Conservation (phyloP, 2,888 invertebrate species). For the Xanthia togata region DNA sequence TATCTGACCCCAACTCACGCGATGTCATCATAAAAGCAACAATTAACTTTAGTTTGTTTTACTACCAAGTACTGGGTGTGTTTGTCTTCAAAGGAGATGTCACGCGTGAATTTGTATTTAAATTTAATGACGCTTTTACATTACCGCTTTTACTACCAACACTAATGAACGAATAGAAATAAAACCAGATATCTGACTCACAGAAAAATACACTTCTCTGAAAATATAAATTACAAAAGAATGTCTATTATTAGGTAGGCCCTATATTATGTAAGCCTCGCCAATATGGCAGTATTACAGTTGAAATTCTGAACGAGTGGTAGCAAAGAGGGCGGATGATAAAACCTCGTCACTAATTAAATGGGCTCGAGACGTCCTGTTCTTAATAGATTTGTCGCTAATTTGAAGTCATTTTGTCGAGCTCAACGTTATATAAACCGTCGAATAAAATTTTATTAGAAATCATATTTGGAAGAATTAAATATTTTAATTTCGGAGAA, state of each 20-base stretch:
- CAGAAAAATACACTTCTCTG: conserved; percentile 49
- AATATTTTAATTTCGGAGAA: conserved; percentile 52
- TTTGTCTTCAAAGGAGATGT: conserved; percentile 85
- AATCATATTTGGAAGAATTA: conserved; percentile 59
- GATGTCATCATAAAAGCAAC: conserved; percentile 86
- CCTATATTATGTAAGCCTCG: conserved; percentile 85
- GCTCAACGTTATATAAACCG: conserved; percentile 78
- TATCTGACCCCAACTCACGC: conserved; percentile 84
- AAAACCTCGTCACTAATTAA: conserved; percentile 90
- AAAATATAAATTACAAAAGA: conserved; percentile 68
- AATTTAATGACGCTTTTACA: conserved; percentile 77
- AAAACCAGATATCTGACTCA: conserved; percentile 65
- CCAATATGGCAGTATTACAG: conserved; percentile 84
- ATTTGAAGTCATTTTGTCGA: conserved; percentile 84
- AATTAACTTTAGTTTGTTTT: conserved; percentile 87
- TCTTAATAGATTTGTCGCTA: conserved; percentile 89
- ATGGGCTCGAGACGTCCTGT: conserved; percentile 85
- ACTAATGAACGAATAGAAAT: conserved; percentile 65
- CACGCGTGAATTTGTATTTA: conserved; percentile 77
- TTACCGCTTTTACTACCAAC: conserved; percentile 69
- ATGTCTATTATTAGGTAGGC: conserved; percentile 75
- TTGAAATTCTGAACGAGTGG: conserved; percentile 84
- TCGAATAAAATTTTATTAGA: conserved; percentile 80
- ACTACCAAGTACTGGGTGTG: conserved; percentile 79
- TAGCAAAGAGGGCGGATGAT: conserved; percentile 86